Conservation (phyloP, 2,888 invertebrate species). For the Neocrepidodera transversa region DNA sequence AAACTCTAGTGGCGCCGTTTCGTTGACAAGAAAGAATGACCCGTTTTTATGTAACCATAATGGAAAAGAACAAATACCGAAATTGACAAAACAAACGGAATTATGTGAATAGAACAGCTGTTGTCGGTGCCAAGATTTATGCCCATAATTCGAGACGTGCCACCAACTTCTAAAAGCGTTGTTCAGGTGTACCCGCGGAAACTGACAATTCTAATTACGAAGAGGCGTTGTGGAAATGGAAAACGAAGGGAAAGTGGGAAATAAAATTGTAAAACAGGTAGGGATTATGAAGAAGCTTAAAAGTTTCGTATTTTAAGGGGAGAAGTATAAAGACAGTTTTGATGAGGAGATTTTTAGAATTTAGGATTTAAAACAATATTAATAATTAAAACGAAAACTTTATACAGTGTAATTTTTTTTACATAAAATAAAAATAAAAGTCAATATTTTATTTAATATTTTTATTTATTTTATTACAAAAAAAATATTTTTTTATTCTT, state of each 20-base stretch:
- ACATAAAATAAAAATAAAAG: too few species aligned
- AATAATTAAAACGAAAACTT: too few species aligned
- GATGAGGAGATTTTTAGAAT: too few species aligned
- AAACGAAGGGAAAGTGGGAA: neutral
- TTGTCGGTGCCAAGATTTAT: slow-evolving; percentile 36
- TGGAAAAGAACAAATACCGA: slow-evolving; percentile 1
- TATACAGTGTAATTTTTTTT: too few species aligned
- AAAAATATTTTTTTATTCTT: too few species aligned
- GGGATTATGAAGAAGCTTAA: neutral
- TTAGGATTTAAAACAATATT: too few species aligned
- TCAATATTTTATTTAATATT: too few species aligned
- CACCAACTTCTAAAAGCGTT: slow-evolving; percentile 27
- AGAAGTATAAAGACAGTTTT: too few species aligned
- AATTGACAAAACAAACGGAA: slow-evolving; percentile 36
- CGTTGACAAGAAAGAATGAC: neutral
- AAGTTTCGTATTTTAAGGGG: neutral
- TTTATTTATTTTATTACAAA: too few species aligned
- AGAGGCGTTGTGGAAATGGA: neutral
- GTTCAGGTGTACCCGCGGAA: slow-evolving; percentile 36
- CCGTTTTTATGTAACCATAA: neutral
- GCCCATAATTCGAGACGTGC: slow-evolving; percentile 34
- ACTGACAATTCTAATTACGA: slow-evolving; percentile 38
- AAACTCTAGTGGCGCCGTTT: neutral
- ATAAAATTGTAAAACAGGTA: neutral
- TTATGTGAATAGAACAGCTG: slow-evolving; percentile 31